phyloP scores from a whole-genome alignment of 1,140 invertebrate genomes.

The Brachionus rotundiformis region DNA sequence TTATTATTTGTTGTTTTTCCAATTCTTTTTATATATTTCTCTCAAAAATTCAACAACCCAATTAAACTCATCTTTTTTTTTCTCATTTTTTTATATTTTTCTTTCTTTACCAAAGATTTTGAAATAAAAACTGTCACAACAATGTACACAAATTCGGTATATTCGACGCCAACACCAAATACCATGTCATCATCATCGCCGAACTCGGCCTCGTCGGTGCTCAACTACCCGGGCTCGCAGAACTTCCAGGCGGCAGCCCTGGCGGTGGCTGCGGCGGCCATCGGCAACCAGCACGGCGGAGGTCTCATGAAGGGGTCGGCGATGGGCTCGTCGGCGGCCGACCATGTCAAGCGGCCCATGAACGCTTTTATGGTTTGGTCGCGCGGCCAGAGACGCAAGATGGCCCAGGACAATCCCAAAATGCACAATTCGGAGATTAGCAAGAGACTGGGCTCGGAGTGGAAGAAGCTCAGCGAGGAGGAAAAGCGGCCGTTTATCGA shows the following conservation, averaged over 20 bases:
- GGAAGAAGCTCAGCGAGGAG: constrained; percentile 90
- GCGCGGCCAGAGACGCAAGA: constrained; percentile 90
- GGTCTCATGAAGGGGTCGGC: constrained; percentile 31
- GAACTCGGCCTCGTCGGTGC: not conserved
- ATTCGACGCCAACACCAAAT: constrained; percentile 27
- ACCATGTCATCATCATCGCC: constrained; percentile 32
- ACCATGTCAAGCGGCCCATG: constrained; percentile 96
- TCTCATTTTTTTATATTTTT: no score
- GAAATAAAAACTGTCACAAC: not conserved
- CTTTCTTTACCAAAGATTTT: not conserved
- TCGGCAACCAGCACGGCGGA: no score
- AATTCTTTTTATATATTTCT: not conserved
- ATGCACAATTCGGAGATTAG: constrained; percentile 99
- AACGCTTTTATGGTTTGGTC: constrained; percentile 99
- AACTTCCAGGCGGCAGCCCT: constrained; percentile 17
- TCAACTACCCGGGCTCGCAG: not conserved
- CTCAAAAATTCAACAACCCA: constrained; percentile 25
- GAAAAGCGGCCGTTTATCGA: constrained; percentile 99
- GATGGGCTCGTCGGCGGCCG: constrained; percentile 42
- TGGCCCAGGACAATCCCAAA: constrained; percentile 99
- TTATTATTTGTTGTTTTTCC: constrained; percentile 48
- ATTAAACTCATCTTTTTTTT: constrained; percentile 39
- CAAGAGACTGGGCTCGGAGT: constrained; percentile 93
- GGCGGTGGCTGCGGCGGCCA: constrained; percentile 6
- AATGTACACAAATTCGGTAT: not conserved